A percentile compares a stretch with the other conserved stretches of the same genome.
Conservation (phyloP, 30 jellyfish, hydroid and myxozoan species). For the Pseudorhiza aurosa region DNA sequence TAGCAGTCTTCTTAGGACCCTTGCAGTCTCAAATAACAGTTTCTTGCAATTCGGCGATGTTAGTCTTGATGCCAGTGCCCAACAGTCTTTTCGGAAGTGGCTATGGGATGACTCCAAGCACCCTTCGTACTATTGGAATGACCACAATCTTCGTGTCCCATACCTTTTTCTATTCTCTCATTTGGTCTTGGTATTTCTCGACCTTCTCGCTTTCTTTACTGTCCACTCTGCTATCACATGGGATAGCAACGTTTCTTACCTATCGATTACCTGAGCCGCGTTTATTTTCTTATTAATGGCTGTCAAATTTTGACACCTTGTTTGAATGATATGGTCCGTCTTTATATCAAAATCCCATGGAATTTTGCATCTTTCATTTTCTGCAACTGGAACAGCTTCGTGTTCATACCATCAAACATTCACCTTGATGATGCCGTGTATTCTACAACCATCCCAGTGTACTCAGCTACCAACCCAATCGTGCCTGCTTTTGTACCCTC, state of each 20-base stretch:
- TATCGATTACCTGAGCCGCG: constrained; percentile 3
- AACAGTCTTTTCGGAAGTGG: constrained; percentile 10
- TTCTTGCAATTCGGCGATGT: constrained; percentile 26
- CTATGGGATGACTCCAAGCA: constrained; percentile 25
- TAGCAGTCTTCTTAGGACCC: too few relatives aligned
- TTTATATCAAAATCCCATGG: constrained; percentile 5
- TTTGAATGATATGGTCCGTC: constrained; percentile 5
- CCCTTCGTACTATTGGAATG: constrained; percentile 15
- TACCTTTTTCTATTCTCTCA: constrained; percentile 20
- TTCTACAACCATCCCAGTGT: constrained; percentile 31
- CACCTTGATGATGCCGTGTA: constrained; percentile 12
- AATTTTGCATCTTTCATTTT: constrained; percentile 7
- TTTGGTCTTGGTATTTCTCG: constrained; percentile 22
- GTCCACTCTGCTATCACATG: background rate
- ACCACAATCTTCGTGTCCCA: constrained; percentile 41
- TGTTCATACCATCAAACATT: constrained; percentile 17
- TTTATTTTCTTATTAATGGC: constrained; percentile 1
- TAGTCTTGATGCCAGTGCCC: constrained; percentile 12
- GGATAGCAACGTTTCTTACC: constrained; percentile 15
- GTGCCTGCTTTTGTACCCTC: constrained; percentile 7
- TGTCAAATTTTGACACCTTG: constrained; percentile 24
- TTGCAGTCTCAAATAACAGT: constrained; percentile 26
- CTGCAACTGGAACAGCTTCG: background rate
- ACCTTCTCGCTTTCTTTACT: background rate
- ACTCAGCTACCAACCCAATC: constrained; percentile 19